Conservation (phyloP, 2,113 vertebrate species). For the Tyrannus savana region DNA sequence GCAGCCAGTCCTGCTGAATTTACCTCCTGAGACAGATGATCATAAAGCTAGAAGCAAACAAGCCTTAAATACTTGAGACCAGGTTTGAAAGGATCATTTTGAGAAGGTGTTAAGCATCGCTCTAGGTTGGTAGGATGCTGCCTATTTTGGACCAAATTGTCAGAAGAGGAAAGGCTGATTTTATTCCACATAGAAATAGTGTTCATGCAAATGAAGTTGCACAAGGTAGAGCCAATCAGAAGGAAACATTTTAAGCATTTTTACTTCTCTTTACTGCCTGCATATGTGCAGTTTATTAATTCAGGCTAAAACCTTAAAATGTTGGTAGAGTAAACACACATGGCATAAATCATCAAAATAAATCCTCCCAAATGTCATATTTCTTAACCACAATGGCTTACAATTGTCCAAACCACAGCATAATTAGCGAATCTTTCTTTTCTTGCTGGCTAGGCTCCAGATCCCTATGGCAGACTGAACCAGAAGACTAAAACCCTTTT, state of each 20-base stretch:
- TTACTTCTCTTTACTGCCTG: slow-evolving; percentile 11
- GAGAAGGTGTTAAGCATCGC: not conserved
- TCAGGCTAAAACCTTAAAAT: slow-evolving; percentile 22
- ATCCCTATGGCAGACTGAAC: not conserved
- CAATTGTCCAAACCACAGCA: slow-evolving; percentile 55
- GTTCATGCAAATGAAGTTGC: not conserved
- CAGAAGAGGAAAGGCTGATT: not conserved
- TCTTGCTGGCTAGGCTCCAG: not conserved
- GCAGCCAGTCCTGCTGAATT: slow-evolving; percentile 2
- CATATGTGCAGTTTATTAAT: not conserved
- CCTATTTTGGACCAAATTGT: not conserved
- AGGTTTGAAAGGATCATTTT: not conserved
- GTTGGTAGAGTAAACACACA: not conserved
- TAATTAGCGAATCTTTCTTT: slow-evolving; percentile 59
- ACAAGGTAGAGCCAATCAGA: not conserved
- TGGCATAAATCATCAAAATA: slow-evolving; percentile 59
- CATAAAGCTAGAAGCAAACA: slow-evolving; percentile 37
- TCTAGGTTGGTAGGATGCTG: not conserved
- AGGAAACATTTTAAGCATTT: not conserved
- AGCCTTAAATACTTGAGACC: not conserved
- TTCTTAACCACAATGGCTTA: slow-evolving; percentile 61
- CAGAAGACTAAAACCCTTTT: not conserved
- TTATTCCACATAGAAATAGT: not conserved
- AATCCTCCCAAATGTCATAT: slow-evolving; percentile 47
- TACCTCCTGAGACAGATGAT: slow-evolving; percentile 29